Evolutionary conservation across 1,140 invertebrate species (phyloP), one percentile per base, ranked within the genome.

Genomic region (Drosophila subpulchrella): DNA sequence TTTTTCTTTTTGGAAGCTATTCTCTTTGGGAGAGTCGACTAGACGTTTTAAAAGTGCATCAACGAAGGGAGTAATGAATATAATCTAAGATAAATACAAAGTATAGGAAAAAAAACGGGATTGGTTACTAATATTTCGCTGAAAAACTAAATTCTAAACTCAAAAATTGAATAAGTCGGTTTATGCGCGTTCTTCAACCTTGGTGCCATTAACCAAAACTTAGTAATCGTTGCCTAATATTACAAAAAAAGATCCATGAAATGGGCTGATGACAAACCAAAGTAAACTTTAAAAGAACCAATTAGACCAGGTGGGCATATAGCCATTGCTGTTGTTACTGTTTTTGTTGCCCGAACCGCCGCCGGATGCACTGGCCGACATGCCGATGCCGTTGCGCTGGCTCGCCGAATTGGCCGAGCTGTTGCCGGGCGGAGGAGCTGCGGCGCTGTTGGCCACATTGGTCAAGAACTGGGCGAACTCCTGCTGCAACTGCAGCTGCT

Each of bases 381-480:
- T 39, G 7, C 44, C 30, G 20, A 63, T 50, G 51, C 30, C 59
- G 34, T 71, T 70, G 30, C 46, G 47, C 20, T 68, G 73, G 41
- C 46, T 47, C 27, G 39, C 41, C 30, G 73, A 46, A 32, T 58
- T 34, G 56, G 39, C 27, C 6, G 46, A 39, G 59, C 42, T 61
- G 76, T 71, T 63, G 53, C 41, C 57, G 58, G 51, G 24, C 56
- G 68, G 54, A 6, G 72, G 54, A 6, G 72, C 27, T 17, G 63
- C 55, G n/a, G 88, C 80, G 39, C 61, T 88, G 30, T 86, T 91
- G 20, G 90, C 90, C 55, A 91, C 88, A 42, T 84, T 91, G 4
- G 90, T 91, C n/a, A 91, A 71, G 41, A 91, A 88, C 62, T 91
- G 90, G 24, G 90, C 90, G 17, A 91, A 91, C 60, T 91, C 90